Percentiles rank a stretch among this genome's conserved stretches.
Conservation (phyloP, 2,888 invertebrate genomes). For the Scrobipalpa atriplicella region DNA sequence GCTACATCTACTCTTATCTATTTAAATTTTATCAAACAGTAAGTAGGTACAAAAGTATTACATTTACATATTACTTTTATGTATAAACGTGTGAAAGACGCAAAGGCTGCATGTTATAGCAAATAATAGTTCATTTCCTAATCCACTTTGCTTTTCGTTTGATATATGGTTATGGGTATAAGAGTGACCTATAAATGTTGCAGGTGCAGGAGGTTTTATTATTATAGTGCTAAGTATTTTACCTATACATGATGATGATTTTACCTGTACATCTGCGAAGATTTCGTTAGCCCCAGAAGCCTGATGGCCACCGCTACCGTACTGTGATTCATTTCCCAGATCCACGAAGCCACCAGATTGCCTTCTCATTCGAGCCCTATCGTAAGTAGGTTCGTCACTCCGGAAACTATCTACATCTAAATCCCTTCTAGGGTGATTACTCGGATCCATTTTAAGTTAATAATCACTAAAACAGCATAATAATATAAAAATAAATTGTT, state of each 20-base stretch:
- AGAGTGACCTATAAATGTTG: neutral
- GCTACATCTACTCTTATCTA: neutral
- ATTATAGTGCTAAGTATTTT: too few species aligned
- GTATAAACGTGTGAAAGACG: neutral
- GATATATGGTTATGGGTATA: too few species aligned
- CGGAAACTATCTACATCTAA: constrained; percentile 73
- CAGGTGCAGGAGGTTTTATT: neutral
- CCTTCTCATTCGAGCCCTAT: constrained; percentile 80
- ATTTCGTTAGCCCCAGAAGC: constrained; percentile 94
- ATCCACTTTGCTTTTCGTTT: too few species aligned
- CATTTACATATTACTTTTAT: neutral
- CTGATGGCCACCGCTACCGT: constrained; percentile 91
- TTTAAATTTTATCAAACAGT: neutral
- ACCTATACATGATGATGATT: too few species aligned
- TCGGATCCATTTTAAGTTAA: constrained; percentile 62
- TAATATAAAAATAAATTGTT: constrained; percentile 20
- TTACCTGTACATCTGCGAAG: constrained; percentile 94
- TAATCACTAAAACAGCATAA: constrained; percentile 6
- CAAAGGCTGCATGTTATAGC: neutral
- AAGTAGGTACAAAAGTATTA: too few species aligned
- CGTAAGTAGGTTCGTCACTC: constrained; percentile 73
- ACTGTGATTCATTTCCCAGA: constrained; percentile 88
- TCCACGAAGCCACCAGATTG: constrained; percentile 90
- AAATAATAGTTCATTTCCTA: neutral
- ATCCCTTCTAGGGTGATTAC: constrained; percentile 63